Evolutionary conservation across 2,113 vertebrate species (phyloP).

Genomic region (Herpetotheres cachinnans): DNA sequence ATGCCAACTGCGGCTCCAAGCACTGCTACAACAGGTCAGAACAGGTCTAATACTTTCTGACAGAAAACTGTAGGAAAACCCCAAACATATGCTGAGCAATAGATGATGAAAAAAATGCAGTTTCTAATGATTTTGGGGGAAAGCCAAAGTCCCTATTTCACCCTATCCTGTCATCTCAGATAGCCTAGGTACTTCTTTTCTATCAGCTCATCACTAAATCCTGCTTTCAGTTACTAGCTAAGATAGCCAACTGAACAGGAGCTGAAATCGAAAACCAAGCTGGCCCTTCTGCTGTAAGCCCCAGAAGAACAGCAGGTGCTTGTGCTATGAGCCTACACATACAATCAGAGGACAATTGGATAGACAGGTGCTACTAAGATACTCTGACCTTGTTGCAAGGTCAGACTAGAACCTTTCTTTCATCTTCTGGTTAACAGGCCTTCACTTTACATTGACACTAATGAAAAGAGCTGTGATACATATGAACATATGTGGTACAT

Average conservation of each 20-base stretch:
- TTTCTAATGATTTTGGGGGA: not conserved
- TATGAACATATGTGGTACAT: not conserved
- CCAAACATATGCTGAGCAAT: not conserved
- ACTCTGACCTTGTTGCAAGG: not conserved
- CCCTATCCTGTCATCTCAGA: not conserved
- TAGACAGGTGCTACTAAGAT: not conserved
- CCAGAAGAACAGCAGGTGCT: not conserved
- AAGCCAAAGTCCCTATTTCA: not conserved
- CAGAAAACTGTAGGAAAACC: not conserved
- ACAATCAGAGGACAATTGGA: not conserved
- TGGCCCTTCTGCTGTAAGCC: not conserved
- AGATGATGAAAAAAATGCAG: not conserved
- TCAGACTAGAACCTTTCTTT: not conserved
- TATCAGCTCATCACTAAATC: not conserved
- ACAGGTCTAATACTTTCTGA: not conserved
- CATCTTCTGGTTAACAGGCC: not conserved
- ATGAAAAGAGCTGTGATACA: not conserved
- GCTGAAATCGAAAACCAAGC: not conserved
- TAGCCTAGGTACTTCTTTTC: not conserved
- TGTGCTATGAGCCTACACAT: accelerated
- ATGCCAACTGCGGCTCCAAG: not conserved
- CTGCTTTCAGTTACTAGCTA: not conserved
- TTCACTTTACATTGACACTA: not conserved
- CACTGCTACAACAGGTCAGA: not conserved
- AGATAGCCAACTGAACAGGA: accelerated